phyloP scores from a whole-genome alignment of 2,113 vertebrate genomes.

The Seriola quinqueradiata region DNA sequence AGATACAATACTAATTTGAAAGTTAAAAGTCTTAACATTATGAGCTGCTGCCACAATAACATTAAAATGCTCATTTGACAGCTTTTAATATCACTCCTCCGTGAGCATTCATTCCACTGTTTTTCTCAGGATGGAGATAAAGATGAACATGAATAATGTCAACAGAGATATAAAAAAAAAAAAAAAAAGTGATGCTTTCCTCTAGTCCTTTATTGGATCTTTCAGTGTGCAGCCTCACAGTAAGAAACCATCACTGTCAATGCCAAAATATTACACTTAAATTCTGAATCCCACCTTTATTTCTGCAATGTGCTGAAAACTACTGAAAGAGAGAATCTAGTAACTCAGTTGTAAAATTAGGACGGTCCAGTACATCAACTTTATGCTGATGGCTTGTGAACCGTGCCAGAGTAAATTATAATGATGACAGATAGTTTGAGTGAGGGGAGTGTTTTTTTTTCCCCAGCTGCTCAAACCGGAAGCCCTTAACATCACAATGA shows the following conservation, averaged over 20 bases:
- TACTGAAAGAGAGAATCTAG: not conserved
- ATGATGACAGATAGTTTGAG: not conserved
- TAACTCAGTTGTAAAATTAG: not conserved
- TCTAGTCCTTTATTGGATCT: not conserved
- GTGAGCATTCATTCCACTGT: conserved; percentile 25
- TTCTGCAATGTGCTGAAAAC: no score
- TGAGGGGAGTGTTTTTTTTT: not conserved
- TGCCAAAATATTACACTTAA: not conserved
- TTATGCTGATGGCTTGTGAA: not conserved
- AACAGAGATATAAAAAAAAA: not conserved
- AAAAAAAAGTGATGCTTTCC: not conserved
- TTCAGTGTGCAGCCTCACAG: not conserved
- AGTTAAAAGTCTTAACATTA: conserved; percentile 37
- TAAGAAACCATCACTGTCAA: not conserved
- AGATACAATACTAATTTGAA: conserved; percentile 34
- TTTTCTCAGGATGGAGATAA: conserved; percentile 27
- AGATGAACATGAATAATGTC: conserved; percentile 24
- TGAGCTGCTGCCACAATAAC: conserved; percentile 39
- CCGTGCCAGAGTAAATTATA: not conserved
- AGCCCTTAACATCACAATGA: not conserved
- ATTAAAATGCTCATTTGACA: conserved; percentile 52
- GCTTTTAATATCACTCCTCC: conserved; percentile 36
- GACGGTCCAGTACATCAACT: not conserved
- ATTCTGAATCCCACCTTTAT: not conserved
- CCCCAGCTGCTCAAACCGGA: not conserved